phyloP scores from a whole-genome alignment of 1,140 invertebrate genomes.

The Saccostrea glomerata region DNA sequence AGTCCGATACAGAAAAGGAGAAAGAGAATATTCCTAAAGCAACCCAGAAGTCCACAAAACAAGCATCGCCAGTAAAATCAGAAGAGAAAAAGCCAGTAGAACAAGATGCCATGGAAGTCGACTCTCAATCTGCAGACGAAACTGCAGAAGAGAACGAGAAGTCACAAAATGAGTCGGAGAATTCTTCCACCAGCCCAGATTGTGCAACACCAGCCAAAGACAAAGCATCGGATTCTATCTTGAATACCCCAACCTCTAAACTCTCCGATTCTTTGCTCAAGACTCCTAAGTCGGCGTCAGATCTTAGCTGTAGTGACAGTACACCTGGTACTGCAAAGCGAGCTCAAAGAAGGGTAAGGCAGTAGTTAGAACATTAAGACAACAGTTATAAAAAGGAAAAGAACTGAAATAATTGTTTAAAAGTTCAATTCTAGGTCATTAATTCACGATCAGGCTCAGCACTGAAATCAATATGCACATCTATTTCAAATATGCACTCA shows the following conservation, averaged over 20 bases:
- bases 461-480: not conserved
- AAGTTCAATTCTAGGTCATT: no score
- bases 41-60: not conserved
- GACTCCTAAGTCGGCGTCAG: not conserved
- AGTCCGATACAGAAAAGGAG: constrained; percentile 1
- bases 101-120: not conserved
- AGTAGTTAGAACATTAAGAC: no score
- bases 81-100: not conserved
- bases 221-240: not conserved
- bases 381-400: no score
- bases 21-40: not conserved
- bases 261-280: not conserved
- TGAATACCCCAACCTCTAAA: not conserved
- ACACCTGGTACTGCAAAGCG: not conserved
- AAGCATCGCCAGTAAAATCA: not conserved
- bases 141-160: not conserved
- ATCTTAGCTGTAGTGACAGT: constrained; percentile 15
- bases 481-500: not conserved
- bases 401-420: no score
- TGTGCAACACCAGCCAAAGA: constrained; percentile 9
- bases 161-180: not conserved
- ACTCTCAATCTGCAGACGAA: not conserved
- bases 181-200: not conserved
- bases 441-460: no score
- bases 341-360: not conserved